phyloP scores from a whole-genome alignment of 1,140 invertebrate genomes.

The Pseudomyrmex pallidus region DNA sequence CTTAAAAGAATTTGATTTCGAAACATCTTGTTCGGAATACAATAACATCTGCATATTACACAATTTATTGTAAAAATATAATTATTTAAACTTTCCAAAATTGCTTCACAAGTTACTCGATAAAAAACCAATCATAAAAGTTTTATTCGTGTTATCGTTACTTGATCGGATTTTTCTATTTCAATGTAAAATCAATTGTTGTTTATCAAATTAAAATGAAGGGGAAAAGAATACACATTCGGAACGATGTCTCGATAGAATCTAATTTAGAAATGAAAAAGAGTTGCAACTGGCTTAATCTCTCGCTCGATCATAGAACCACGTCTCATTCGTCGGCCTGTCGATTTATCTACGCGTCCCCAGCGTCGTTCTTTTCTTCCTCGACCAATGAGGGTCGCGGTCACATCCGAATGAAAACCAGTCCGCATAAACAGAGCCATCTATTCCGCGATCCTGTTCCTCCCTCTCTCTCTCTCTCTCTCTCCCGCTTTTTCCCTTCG shows the following conservation, averaged over 20 bases:
- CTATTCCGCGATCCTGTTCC: slow-evolving; percentile 57
- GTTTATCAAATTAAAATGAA: background rate
- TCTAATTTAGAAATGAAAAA: slow-evolving; percentile 7
- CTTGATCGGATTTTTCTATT: background rate
- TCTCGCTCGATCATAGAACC: background rate
- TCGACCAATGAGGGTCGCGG: slow-evolving; percentile 26
- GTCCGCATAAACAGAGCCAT: slow-evolving; percentile 78
- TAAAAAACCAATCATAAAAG: slow-evolving; percentile 80
- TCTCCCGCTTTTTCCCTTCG: slow-evolving; percentile 27
- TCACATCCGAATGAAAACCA: slow-evolving; percentile 45
- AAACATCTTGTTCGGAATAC: background rate
- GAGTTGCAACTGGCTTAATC: background rate
- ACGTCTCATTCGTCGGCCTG: no score
- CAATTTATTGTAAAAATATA: background rate
- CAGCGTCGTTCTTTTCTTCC: slow-evolving; percentile 7
- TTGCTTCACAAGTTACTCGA: slow-evolving; percentile 52
- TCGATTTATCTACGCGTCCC: background rate
- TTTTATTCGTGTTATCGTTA: background rate
- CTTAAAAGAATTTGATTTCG: background rate
- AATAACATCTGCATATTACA: no score
- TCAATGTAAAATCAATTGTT: background rate
- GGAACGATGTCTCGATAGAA: background rate
- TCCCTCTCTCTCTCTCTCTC: slow-evolving; percentile 21
- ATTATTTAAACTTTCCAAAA: slow-evolving; percentile 17
- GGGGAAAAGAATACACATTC: background rate